A percentile compares a stretch with the other conserved stretches of the same genome.
Conservation (phyloP, 2,113 vertebrate genomes). For the Crypturellus undulatus region DNA sequence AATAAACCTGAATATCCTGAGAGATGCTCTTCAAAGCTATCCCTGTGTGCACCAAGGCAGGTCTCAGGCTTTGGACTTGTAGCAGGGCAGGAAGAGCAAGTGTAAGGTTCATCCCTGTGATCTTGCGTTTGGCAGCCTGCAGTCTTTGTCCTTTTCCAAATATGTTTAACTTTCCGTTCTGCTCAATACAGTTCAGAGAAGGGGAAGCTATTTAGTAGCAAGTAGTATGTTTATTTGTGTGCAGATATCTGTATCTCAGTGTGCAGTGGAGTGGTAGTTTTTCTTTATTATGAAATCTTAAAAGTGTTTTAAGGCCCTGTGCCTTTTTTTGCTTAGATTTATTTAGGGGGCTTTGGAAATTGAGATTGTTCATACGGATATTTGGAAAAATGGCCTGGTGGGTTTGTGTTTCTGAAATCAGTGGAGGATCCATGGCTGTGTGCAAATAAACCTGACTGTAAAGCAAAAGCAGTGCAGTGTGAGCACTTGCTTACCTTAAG, state of each 20-base stretch:
- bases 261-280: neutral
- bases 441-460: neutral
- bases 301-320: no score
- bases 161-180: fast-evolving
- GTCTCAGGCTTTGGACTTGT: neutral
- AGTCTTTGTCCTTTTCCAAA: fast-evolving
- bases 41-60: neutral
- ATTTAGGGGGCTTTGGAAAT: neutral
- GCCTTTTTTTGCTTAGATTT: neutral
- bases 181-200: neutral
- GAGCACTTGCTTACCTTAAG: neutral
- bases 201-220: neutral
- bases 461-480: neutral
- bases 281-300: no score
- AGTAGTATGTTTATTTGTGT: fast-evolving
- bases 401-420: fast-evolving
- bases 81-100: neutral
- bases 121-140: neutral
- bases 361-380: fast-evolving
- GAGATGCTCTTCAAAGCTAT: neutral
- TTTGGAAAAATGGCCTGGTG: neutral
- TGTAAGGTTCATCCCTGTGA: neutral
- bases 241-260: neutral
- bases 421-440: fast-evolving
- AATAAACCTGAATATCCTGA: neutral